Conservation (phyloP, 2,797 vertebrate genomes). For the Arctocebus calabarensis region DNA sequence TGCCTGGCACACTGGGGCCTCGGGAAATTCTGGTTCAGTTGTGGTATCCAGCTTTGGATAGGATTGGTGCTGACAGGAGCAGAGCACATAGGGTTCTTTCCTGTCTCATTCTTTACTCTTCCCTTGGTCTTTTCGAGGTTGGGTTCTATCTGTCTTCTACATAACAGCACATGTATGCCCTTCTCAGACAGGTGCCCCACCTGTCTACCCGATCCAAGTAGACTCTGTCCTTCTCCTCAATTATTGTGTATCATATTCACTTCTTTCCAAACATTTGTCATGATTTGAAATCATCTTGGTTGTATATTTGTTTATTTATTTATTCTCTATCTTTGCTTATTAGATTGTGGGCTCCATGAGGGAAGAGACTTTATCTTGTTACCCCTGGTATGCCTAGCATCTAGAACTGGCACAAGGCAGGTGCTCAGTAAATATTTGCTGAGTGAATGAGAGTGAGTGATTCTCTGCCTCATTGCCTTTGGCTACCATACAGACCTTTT, state of each 20-base stretch:
- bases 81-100: not conserved
- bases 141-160: not conserved
- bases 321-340: not conserved
- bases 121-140: not conserved
- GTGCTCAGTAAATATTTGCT: not conserved
- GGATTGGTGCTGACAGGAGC: not conserved
- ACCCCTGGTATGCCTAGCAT: not conserved
- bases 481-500: not conserved
- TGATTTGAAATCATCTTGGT: not conserved
- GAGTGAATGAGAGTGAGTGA: not conserved
- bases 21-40: not conserved
- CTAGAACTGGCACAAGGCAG: not conserved
- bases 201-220: not conserved
- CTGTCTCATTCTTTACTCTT: not conserved
- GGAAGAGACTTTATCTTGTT: not conserved
- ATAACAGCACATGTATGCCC: not conserved
- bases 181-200: not conserved
- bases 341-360: not conserved
- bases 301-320: not conserved
- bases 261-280: not conserved
- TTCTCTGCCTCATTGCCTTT: not conserved
- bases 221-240: not conserved
- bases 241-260: not conserved
- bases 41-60: not conserved
- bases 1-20: not conserved